Evolutionary conservation across 2,888 invertebrate species (phyloP), one percentile per base, ranked within the genome.

Genomic region (Ophion obscuratus): DNA sequence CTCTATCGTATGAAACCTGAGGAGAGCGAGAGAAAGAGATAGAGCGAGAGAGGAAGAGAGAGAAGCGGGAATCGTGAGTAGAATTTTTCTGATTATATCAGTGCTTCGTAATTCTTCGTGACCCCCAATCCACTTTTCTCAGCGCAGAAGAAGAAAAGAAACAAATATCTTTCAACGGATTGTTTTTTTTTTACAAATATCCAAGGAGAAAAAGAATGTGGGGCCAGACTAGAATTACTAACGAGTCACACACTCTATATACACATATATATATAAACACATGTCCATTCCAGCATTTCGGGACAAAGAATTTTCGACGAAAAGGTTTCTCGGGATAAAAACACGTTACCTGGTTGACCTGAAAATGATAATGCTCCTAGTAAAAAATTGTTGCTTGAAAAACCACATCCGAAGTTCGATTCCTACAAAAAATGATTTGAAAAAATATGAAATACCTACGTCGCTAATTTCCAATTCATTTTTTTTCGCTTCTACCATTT

Each of bases 1-100:
- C 53, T 53, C 53, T 53, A 17, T 14, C 17, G 53, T 17, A 53
- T 53, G 53, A 14, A 53, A 53, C 53, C 14, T 53, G 53, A 53
- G 53, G 53, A 53, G 53, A 53, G 53, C 14, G 81, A 53, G 53
- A 40, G 53, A 53, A 14, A 53, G 14, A 14, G 14, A 53, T 3
- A 5, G 17, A 53, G 53, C 17, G 14, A 17, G 53, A 47, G 11
- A 5, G 53, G 27, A 27, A 84, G 81, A 85, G 77, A 85, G 59
- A 61, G 17, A 20, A 20, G 59, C 40, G 14, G 66, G 85, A 76
- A 85, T 75, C 85, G 85, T 85, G 85, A 75, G 82, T 76, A 40
- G 85, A 82, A 85, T 82, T 40, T 36, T 53, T 36, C 36, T 57
- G 44, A 20, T 57, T 57, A 24, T 75, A 66, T 71, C 71, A 24